These are phyloP conservation scores for Thalassarche chlororhynchos DNA, from an alignment of 2,113 vertebrate genomes.

Conservation along the genomic window DNA sequence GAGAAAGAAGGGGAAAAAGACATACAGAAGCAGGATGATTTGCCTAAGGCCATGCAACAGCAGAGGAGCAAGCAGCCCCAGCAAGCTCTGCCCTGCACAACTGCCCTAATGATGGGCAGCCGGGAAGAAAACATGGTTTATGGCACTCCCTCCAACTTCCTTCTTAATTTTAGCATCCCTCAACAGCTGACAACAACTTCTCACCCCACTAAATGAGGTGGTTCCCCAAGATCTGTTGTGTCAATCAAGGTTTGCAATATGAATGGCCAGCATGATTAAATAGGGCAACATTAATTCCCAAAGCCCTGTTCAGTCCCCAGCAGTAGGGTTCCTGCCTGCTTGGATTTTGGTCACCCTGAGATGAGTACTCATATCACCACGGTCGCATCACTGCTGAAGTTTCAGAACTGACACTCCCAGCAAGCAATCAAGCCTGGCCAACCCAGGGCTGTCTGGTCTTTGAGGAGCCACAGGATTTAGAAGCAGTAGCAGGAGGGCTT, in stretches of 20 bases:
- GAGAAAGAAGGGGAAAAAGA: background rate
- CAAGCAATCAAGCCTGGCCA: background rate
- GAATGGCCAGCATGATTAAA: background rate
- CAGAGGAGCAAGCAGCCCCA: background rate
- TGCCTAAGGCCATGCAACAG: background rate
- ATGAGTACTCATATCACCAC: fast-evolving
- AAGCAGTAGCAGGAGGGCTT: background rate
- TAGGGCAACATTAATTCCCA: background rate
- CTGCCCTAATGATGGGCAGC: background rate
- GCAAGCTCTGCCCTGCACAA: background rate
- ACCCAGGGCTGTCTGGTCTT: background rate
- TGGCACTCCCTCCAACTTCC: background rate
- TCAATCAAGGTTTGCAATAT: background rate
- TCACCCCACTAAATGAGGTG: background rate
- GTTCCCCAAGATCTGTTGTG: background rate
- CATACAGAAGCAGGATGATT: background rate
- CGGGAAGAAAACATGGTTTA: background rate
- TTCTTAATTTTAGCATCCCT: background rate
- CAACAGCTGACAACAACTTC: background rate
- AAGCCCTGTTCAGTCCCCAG: background rate
- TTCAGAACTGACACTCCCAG: background rate
- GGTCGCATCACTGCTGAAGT: background rate
- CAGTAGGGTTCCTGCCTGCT: background rate
- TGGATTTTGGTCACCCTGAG: background rate
- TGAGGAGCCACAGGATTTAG: background rate